phyloP scores from a whole-genome alignment of 2,888 invertebrate species.

The Hymenopus coronatus region DNA sequence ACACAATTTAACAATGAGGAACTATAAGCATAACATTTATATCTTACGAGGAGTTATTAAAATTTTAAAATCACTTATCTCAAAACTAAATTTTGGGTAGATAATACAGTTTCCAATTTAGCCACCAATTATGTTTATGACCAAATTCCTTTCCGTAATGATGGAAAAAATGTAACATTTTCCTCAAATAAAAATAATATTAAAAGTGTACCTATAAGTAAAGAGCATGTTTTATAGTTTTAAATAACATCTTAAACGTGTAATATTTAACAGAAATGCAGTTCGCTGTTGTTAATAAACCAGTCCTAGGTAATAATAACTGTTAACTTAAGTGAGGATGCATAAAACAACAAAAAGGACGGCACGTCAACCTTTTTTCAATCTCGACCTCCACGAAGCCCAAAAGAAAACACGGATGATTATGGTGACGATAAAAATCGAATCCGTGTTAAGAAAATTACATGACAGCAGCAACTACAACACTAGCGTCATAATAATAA shows the following conservation, averaged over 20 bases:
- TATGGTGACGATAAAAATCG: not conserved
- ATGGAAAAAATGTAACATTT: too few relatives aligned
- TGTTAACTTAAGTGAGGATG: not conserved
- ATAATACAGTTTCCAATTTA: too few relatives aligned
- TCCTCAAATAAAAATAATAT: too few relatives aligned
- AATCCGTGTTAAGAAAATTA: conserved; percentile 2
- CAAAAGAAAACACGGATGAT: not conserved
- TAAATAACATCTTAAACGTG: not conserved
- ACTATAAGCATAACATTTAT: too few relatives aligned
- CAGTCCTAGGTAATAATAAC: not conserved
- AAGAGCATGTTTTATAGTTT: not conserved
- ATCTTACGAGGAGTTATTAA: too few relatives aligned
- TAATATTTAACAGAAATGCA: not conserved
- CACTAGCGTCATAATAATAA: not conserved
- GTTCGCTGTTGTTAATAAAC: not conserved
- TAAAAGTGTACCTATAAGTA: not conserved
- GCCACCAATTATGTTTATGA: too few relatives aligned
- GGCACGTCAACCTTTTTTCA: not conserved
- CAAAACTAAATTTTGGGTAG: too few relatives aligned
- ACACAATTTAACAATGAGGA: too few relatives aligned
- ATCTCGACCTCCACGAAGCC: not conserved
- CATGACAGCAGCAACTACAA: not conserved
- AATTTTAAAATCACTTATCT: too few relatives aligned
- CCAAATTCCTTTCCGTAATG: too few relatives aligned
- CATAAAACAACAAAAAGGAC: not conserved